phyloP scores from a whole-genome alignment of 2,797 vertebrate genomes.

The Sardinella longiceps region DNA sequence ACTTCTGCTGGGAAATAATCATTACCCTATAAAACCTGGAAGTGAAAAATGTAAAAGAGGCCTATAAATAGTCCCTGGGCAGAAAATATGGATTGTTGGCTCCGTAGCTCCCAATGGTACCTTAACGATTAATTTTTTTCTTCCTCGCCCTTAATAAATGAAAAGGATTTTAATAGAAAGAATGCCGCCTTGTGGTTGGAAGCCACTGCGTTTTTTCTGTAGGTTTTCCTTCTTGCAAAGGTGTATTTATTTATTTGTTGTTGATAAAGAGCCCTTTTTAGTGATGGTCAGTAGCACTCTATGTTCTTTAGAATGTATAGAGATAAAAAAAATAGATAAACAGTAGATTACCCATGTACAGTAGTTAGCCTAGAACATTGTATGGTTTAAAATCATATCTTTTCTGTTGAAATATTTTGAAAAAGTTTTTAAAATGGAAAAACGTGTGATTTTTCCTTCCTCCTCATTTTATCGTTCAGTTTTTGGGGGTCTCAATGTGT shows the following conservation, averaged over 20 bases:
- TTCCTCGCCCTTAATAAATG: slow-evolving; percentile 35
- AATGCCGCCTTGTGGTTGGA: neutral
- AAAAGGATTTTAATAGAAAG: slow-evolving; percentile 22
- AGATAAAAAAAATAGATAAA: neutral
- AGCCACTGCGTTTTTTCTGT: neutral
- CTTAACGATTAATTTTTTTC: slow-evolving; percentile 56
- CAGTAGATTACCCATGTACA: neutral
- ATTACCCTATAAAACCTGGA: slow-evolving; percentile 76
- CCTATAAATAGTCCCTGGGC: slow-evolving; percentile 71
- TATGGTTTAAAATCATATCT: neutral
- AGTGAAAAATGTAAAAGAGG: slow-evolving; percentile 72
- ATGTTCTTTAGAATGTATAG: neutral
- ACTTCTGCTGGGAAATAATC: slow-evolving; percentile 73
- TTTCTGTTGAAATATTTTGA: no score
- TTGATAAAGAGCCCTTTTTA: neutral
- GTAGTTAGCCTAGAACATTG: neutral
- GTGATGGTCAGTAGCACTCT: neutral
- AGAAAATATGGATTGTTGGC: slow-evolving; percentile 66
- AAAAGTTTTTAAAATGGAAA: no score
- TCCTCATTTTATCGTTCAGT: no score
- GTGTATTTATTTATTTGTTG: neutral
- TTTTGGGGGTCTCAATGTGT: no score
- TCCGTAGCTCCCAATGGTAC: slow-evolving; percentile 62
- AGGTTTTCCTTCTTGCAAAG: neutral
- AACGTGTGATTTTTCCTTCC: no score